These are phyloP conservation scores for Australoheros facetus DNA, from an alignment of 2,797 vertebrate species.

Conservation along the genomic window DNA sequence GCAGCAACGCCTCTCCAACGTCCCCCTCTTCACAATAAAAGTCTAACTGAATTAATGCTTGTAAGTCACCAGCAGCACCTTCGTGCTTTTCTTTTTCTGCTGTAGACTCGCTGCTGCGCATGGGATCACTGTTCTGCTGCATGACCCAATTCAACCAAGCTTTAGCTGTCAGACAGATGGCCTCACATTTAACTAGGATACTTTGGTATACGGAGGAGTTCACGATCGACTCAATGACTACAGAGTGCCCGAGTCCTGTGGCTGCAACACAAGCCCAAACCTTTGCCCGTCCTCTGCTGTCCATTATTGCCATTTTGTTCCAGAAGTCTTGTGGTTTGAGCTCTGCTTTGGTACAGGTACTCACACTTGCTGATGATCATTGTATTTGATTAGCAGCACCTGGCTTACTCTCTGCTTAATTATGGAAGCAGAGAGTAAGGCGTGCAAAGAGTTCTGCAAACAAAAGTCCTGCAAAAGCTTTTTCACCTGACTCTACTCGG, in stretches of 20 bases:
- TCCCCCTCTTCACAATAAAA: not conserved
- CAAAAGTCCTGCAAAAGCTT: not conserved
- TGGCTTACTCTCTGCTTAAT: too few relatives aligned
- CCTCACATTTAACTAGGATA: accelerated
- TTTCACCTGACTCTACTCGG: not conserved
- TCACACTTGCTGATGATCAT: too few relatives aligned
- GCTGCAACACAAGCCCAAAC: too few relatives aligned
- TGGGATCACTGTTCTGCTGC: not conserved
- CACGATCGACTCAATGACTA: not conserved
- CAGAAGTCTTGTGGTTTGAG: too few relatives aligned
- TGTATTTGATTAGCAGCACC: not conserved
- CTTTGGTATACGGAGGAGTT: accelerated
- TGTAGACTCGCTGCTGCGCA: not conserved
- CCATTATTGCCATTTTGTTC: too few relatives aligned
- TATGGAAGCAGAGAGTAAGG: not conserved
- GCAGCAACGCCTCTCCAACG: too few relatives aligned
- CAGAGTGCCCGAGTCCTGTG: too few relatives aligned
- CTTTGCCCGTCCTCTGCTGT: too few relatives aligned
- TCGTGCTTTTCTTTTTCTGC: not conserved
- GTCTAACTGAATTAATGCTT: not conserved
- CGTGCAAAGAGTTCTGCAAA: not conserved
- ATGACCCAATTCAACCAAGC: accelerated
- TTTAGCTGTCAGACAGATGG: not conserved
- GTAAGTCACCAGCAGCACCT: not conserved
- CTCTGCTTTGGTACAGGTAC: too few relatives aligned